Base-by-base conservation (phyloP, 2,113 vertebrate species). In the Aspiorhynchus laticeps region DNA sequence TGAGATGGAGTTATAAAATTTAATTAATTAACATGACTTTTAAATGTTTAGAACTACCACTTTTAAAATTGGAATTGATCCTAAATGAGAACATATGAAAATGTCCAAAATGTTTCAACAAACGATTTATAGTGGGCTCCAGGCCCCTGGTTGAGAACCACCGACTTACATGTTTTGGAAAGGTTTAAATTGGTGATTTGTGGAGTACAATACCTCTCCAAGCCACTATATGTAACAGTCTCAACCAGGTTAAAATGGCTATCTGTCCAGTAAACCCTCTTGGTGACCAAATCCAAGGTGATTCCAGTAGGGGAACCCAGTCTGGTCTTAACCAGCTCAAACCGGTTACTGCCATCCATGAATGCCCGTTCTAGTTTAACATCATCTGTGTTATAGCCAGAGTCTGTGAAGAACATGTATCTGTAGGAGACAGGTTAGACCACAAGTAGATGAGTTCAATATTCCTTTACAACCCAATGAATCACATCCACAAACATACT, bases 331-430 rank as follows among this genome's bases (percentile, higher is more conserved):
- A 95, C 93, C 76, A 95, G 86, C 43, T 94, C 93, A 0, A 93
- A 4, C 0, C 94, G 92, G 67, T 93, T 93, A 61, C 93, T 95
- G 48, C 94, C 94, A 43, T 95, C 94, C 94, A 95, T 95, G 88
- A 91, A 95, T 76, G 94, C 94, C 2, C 94, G 92, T 36, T 95
- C 94, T 0, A 95, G 89, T 75, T 94, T 94, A 71, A 92, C 85
- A 36, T 92, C 31, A 73, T 93, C 85, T 31, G 28, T 80, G n/a
- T 6, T 3, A 31, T 5, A 2, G 10, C 94, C 93, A 90, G 67
- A 91, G 88, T 94, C 94, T 73, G 93, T 93, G 88, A 95, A 95
- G 87, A 95, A 95, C 94, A 95, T 95, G 87, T 94, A 95, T 73
- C 94, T 95, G 89, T 83, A 90, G 61, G 26, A 48, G 28, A 51